phyloP scores from a whole-genome alignment of 2,113 vertebrate genomes.

The Oostethus manadensis region DNA sequence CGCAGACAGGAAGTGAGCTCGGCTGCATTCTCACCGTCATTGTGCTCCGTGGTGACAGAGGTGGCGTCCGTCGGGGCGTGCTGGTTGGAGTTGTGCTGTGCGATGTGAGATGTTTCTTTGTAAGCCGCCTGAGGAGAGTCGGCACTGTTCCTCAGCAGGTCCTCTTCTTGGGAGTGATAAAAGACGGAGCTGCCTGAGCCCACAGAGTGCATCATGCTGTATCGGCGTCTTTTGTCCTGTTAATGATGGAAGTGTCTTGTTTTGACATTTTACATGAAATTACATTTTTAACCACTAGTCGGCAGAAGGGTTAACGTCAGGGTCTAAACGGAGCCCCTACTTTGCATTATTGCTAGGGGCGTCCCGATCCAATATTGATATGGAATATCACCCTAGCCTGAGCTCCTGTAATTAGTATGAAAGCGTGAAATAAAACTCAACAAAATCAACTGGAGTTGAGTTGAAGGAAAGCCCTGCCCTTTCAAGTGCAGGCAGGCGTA shows the following conservation, averaged over 20 bases:
- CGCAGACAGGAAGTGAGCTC: background rate
- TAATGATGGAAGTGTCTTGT: background rate
- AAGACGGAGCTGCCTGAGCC: slow-evolving; percentile 90
- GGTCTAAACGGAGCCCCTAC: too few relatives aligned
- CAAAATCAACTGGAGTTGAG: too few relatives aligned
- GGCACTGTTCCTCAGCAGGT: slow-evolving; percentile 41
- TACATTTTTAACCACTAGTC: too few relatives aligned
- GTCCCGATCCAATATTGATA: too few relatives aligned
- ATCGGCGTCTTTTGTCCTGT: slow-evolving; percentile 84
- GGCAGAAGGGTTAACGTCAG: too few relatives aligned
- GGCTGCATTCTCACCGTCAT: slow-evolving; percentile 44
- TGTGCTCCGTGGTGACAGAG: slow-evolving; percentile 53
- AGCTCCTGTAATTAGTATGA: too few relatives aligned
- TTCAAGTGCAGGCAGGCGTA: too few relatives aligned
- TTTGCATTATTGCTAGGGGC: too few relatives aligned
- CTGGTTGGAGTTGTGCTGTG: slow-evolving; percentile 48
- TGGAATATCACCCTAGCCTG: too few relatives aligned
- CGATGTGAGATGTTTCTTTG: slow-evolving; percentile 35
- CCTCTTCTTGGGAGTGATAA: slow-evolving; percentile 90
- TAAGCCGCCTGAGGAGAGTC: slow-evolving; percentile 51
- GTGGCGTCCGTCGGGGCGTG: slow-evolving; percentile 55
- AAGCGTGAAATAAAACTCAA: too few relatives aligned
- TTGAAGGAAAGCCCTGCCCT: too few relatives aligned
- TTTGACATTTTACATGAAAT: too few relatives aligned
- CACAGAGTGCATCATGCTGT: slow-evolving; percentile 83